phyloP scores from a whole-genome alignment of 2,888 invertebrate species.

The Hirudinaria manillensis region DNA sequence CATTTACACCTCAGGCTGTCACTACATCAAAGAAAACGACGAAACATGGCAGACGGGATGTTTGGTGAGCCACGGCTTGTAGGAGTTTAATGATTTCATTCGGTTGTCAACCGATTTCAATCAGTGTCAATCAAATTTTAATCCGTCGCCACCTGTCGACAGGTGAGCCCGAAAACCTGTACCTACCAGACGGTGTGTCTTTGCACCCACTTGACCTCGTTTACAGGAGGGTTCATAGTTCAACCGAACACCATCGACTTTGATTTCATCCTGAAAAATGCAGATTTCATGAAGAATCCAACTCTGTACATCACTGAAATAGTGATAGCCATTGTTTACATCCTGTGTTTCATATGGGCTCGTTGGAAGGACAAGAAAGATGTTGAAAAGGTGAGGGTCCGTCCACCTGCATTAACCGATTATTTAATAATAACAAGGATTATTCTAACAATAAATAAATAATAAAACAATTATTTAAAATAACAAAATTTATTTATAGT shows the following conservation, averaged over 20 bases:
- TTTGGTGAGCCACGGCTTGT: constrained; percentile 32
- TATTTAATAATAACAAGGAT: neutral
- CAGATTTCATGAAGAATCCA: constrained; percentile 55
- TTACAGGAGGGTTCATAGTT: constrained; percentile 56
- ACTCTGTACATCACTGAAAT: constrained; percentile 56
- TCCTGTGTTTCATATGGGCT: constrained; percentile 54
- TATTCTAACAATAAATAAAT: constrained; percentile 12
- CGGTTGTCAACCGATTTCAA: neutral
- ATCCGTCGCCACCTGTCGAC: neutral
- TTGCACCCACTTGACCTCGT: constrained; percentile 55
- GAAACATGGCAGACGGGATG: constrained; percentile 36
- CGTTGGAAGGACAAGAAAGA: constrained; percentile 55
- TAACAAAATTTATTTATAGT: constrained; percentile 2
- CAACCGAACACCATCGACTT: constrained; percentile 57
- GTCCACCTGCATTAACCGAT: neutral
- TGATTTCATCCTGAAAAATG: constrained; percentile 55
- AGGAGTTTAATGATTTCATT: neutral
- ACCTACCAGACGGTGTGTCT: constrained; percentile 43
- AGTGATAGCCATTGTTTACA: constrained; percentile 49
- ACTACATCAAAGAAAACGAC: constrained; percentile 40
- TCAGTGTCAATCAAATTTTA: neutral
- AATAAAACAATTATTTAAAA: neutral
- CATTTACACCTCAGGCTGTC: constrained; percentile 51
- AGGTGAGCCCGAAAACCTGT: constrained; percentile 40
- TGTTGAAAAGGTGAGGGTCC: constrained; percentile 46